Percentiles rank a stretch among this genome's conserved stretches.
These are phyloP conservation scores for Dendrolimus punctatus DNA, from an alignment of 1,140 invertebrate species.

Conservation along the genomic window DNA sequence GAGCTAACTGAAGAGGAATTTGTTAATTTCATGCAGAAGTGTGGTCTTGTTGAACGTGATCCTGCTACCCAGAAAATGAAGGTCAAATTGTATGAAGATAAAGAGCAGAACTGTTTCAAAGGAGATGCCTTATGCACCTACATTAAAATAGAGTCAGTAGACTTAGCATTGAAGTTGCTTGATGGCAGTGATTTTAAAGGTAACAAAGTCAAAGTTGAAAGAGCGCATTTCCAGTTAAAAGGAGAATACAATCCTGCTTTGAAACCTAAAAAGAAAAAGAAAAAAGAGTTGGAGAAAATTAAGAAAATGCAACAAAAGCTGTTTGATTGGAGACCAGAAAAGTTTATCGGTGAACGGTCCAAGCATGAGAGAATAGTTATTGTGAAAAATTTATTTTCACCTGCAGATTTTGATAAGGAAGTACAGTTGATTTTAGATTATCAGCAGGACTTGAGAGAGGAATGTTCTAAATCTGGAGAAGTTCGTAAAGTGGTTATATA, in stretches of 20 bases:
- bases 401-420: constrained; percentile 91
- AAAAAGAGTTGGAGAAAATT: constrained; percentile 91
- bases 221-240: constrained; percentile 96
- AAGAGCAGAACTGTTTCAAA: constrained; percentile 88
- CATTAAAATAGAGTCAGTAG: constrained; percentile 96
- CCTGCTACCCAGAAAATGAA: constrained; percentile 88
- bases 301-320: constrained; percentile 96
- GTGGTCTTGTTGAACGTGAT: constrained; percentile 95
- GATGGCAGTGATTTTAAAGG: constrained; percentile 90
- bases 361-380: constrained; percentile 94
- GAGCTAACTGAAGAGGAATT: constrained; percentile 94
- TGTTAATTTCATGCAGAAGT: constrained; percentile 94
- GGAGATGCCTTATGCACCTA: constrained; percentile 98
- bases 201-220: constrained; percentile 89
- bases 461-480: constrained; percentile 93
- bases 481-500: constrained; percentile 94
- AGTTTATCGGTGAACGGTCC: constrained; percentile 84
- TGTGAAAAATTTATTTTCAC: constrained; percentile 95
- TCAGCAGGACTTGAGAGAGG: constrained; percentile 90
- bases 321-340: constrained; percentile 97
- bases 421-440: constrained; percentile 92
- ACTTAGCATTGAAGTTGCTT: constrained; percentile 92
- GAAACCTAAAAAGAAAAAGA: constrained; percentile 94
- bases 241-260: constrained; percentile 94
- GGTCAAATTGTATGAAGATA: constrained; percentile 94